Evolutionary conservation across 2,797 vertebrate genomes (phyloP).

Genomic region (Eupleurogrammus muticus): DNA sequence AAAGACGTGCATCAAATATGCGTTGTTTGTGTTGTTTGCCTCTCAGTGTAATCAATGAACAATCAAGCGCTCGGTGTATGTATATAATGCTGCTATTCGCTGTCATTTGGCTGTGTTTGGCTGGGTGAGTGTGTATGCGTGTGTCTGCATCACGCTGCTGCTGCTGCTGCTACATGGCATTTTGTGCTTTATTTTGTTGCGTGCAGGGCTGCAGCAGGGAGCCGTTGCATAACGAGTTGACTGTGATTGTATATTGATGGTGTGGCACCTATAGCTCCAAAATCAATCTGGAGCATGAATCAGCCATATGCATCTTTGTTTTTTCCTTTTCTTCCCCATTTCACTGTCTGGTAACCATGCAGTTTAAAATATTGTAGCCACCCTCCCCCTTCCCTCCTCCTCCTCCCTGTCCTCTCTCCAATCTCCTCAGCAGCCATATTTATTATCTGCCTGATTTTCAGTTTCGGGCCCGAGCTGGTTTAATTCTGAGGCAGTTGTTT

Average conservation of each 20-base stretch:
- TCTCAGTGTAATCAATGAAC: conserved; percentile 75
- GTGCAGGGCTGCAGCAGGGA: conserved; percentile 77
- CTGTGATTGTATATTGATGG: conserved; percentile 88
- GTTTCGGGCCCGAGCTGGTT: conserved; percentile 79
- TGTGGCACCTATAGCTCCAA: conserved; percentile 79
- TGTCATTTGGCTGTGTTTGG: conserved; percentile 46
- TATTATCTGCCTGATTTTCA: conserved; percentile 81
- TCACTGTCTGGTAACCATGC: conserved; percentile 77
- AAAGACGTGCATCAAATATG: conserved; percentile 77
- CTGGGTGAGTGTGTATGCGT: conserved; percentile 53
- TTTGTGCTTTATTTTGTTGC: conserved; percentile 76
- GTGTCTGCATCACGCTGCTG: conserved; percentile 61
- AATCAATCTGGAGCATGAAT: conserved; percentile 87
- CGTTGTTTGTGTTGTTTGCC: conserved; percentile 69
- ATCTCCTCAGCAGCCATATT: conserved; percentile 83
- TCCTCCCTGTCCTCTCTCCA: conserved; percentile 10
- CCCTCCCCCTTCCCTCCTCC: not conserved
- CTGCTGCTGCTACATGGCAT: conserved; percentile 63
- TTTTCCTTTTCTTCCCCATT: conserved; percentile 63
- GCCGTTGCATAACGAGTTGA: conserved; percentile 82
- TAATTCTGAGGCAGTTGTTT: conserved; percentile 93
- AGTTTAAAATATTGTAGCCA: conserved; percentile 69
- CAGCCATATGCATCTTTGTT: conserved; percentile 72
- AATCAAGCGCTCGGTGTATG: conserved; percentile 53
- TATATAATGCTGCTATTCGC: conserved; percentile 36